These are phyloP conservation scores for Oceanites oceanicus DNA, from an alignment of 2,113 vertebrate species.

Conservation along the genomic window DNA sequence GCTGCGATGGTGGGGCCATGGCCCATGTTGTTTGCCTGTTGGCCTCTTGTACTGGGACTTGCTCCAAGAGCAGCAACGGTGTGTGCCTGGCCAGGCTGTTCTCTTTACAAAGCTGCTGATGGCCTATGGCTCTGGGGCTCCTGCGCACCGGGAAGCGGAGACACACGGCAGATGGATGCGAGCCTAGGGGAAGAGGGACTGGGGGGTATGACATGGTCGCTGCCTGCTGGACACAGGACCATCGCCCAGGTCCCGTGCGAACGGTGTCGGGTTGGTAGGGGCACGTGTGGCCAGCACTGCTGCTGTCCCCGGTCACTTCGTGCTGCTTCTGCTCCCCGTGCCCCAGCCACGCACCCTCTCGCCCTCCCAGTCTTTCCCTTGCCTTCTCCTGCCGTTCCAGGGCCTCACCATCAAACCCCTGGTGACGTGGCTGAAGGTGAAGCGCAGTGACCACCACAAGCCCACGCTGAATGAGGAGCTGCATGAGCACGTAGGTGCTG, in stretches of 20 bases:
- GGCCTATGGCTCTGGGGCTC: neutral
- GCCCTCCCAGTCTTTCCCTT: constrained; percentile 42
- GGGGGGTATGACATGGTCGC: fast-evolving
- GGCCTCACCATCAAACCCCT: constrained; percentile 97
- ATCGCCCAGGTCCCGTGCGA: neutral
- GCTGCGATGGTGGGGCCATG: fast-evolving
- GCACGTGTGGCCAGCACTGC: fast-evolving
- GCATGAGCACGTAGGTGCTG: constrained; percentile 87
- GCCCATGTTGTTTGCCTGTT: fast-evolving
- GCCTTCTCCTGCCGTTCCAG: constrained; percentile 69
- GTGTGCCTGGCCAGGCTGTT: neutral
- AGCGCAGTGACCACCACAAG: constrained; percentile 90
- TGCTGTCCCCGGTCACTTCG: neutral
- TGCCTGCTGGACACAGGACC: neutral
- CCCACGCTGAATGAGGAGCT: constrained; percentile 96
- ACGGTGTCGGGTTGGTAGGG: neutral
- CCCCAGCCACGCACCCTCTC: neutral
- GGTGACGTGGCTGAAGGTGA: constrained; percentile 96
- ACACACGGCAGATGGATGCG: fast-evolving
- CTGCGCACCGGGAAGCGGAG: fast-evolving
- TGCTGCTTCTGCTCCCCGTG: neutral
- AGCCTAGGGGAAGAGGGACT: neutral
- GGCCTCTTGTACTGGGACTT: neutral
- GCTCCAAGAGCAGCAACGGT: neutral
- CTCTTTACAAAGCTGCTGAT: neutral